Conservation (phyloP, 2,113 vertebrate species). For the Nycticebus coucang region DNA sequence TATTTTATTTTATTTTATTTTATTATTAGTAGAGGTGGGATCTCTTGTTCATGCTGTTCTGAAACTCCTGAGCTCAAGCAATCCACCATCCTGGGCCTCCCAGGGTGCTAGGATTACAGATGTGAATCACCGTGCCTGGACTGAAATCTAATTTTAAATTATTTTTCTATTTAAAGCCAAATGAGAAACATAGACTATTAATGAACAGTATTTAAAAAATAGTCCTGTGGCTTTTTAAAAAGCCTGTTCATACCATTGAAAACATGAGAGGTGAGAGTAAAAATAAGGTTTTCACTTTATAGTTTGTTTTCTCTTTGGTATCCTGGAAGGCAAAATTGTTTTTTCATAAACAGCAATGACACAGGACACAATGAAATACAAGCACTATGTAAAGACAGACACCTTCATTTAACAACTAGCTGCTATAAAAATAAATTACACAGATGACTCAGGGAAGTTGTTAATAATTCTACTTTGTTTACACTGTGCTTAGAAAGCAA, state of each 20-base stretch:
- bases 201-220: background rate
- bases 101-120: too few species aligned
- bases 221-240: background rate
- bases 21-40: too few species aligned
- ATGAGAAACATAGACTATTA: conserved; percentile 17
- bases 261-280: conserved; percentile 16
- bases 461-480: conserved; percentile 77
- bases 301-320: conserved; percentile 24
- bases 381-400: conserved; percentile 48
- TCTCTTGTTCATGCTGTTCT: too few species aligned
- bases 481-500: conserved; percentile 75
- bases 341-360: conserved; percentile 20
- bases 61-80: too few species aligned
- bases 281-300: background rate
- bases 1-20: conserved; percentile 33
- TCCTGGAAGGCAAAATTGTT: conserved; percentile 29
- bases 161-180: conserved; percentile 41
- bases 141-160: conserved; percentile 55
- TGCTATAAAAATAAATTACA: conserved; percentile 77
- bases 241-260: background rate
- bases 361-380: conserved; percentile 30
- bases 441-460: conserved; percentile 74
- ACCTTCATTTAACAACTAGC: conserved; percentile 58
- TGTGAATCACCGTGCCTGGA: too few species aligned
- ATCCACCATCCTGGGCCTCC: too few species aligned